Percentiles rank a stretch among this genome's conserved stretches.
These are phyloP conservation scores for Drosophila fulvimacula DNA, from an alignment of 2,888 invertebrate genomes.

Conservation along the genomic window DNA sequence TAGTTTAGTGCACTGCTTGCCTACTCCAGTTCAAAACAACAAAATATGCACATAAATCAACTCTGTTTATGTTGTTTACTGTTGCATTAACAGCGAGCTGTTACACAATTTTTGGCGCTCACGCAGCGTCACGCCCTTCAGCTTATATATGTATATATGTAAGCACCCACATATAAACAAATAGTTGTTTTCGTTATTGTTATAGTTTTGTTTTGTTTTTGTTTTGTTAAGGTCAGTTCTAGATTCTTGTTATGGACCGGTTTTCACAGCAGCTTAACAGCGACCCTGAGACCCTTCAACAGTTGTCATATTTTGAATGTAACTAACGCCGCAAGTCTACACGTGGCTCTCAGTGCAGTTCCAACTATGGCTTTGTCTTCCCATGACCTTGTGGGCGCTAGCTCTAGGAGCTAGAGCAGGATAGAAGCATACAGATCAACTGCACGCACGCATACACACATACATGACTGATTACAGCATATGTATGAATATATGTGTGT, in stretches of 20 bases:
- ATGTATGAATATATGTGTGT: background rate
- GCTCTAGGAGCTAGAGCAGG: background rate
- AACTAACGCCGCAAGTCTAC: conserved; percentile 5
- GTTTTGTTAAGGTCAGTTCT: conserved; percentile 54
- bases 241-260: conserved; percentile 46
- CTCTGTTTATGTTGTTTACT: conserved; percentile 31
- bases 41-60: conserved; percentile 33
- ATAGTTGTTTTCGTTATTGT: conserved; percentile 17
- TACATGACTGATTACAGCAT: conserved; percentile 9
- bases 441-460: conserved; percentile 6
- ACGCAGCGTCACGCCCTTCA: conserved; percentile 38
- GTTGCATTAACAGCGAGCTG: conserved; percentile 29
- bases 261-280: conserved; percentile 26
- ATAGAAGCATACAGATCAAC: background rate
- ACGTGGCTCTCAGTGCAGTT: conserved; percentile 35
- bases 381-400: conserved; percentile 30
- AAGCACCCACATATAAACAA: conserved; percentile 13
- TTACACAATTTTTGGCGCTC: conserved; percentile 36
- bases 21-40: conserved; percentile 17
- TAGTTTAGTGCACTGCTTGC: conserved; percentile 38
- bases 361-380: conserved; percentile 13
- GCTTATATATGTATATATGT: background rate
- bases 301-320: conserved; percentile 25
- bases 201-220: conserved; percentile 18
- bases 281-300: conserved; percentile 20